Evolutionary conservation across 1,140 invertebrate species (phyloP).

Genomic region (Drosophila ercepeae): DNA sequence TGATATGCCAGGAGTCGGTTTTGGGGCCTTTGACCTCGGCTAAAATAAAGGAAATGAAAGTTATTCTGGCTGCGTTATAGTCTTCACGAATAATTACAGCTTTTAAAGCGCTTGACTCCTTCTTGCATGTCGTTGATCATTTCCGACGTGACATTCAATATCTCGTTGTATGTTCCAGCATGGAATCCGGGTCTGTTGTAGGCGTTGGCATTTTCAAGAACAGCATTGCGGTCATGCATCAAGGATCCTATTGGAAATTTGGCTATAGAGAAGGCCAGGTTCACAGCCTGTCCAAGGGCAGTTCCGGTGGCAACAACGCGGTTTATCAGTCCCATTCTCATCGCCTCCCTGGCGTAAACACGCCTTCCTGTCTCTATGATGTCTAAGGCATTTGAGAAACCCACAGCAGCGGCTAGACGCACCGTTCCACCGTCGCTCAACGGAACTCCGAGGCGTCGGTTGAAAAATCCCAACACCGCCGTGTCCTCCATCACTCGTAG

Average conservation of each 20-base stretch:
- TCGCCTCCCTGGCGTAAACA: slow-evolving; percentile 90
- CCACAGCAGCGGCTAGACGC: slow-evolving; percentile 90
- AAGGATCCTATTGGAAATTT: slow-evolving; percentile 93
- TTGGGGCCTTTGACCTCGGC: slow-evolving; percentile 91
- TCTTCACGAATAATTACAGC: slow-evolving; percentile 67
- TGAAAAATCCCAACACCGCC: slow-evolving; percentile 92
- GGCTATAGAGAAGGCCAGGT: slow-evolving; percentile 89
- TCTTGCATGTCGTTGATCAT: slow-evolving; percentile 87
- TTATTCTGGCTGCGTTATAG: background rate
- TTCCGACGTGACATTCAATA: slow-evolving; percentile 86
- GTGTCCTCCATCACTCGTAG: slow-evolving; percentile 93
- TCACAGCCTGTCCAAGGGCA: slow-evolving; percentile 91
- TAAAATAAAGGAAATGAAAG: background rate
- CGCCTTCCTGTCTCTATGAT: slow-evolving; percentile 93
- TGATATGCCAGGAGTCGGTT: slow-evolving; percentile 87
- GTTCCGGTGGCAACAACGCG: slow-evolving; percentile 91
- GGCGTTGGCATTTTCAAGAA: slow-evolving; percentile 86
- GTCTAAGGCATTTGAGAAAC: slow-evolving; percentile 93
- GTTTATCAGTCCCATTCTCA: slow-evolving; percentile 91
- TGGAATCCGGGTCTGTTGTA: slow-evolving; percentile 85
- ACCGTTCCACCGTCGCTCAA: slow-evolving; percentile 92
- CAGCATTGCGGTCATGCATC: slow-evolving; percentile 88
- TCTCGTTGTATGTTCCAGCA: slow-evolving; percentile 88
- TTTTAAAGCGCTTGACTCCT: slow-evolving; percentile 90
- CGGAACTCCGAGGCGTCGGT: slow-evolving; percentile 93